Base-by-base conservation (phyloP, 2,113 vertebrate species). In the Arizona elegans region DNA sequence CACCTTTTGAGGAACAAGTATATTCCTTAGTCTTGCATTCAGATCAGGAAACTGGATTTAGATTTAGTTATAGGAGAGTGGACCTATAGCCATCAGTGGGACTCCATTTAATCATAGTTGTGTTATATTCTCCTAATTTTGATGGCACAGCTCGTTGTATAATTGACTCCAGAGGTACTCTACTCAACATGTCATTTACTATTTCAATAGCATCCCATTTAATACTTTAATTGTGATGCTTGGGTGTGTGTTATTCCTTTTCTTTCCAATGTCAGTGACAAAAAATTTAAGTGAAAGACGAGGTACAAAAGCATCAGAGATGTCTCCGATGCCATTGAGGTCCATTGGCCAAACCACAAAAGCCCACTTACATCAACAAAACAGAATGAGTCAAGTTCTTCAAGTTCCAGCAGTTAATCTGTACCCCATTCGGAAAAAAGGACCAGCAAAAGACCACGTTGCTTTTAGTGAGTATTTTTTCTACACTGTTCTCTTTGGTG, bases 341-440 rank as follows among this genome's bases (percentile, higher is more conserved):
- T 98, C 99, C 0, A 58, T 97, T 54, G 96, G 98, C 91, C 98
- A 98, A 24, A 97, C 97, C 0, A 92, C 97, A 33, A 99, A 98
- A 97, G 92, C 97, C 58, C 97, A 98, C 95, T 94, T 97, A 50
- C 98, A 98, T 95, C 97, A 98, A n/a, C 98, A 99, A 52, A 98
- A 99, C 97, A 96, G 99, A 94, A 98, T 98, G 92, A 99, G 99
- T 89, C 99, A 99, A 97, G 99, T 98, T 33, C 98, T 99, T 0
- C 99, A 99, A 95, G 98, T 99, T 88, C 98, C 98, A 38, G 98
- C 98, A 75, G 99, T 99, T 92, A 99, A 99, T 90, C 97, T 99
- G 87, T 98, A 99, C 94, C 99, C 99, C 2, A 97, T 98, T 4
- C 97, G 99, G 89, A 99, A 99, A 97, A 99, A 99, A 97, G 98